phyloP scores from a whole-genome alignment of 1,140 invertebrate species.

The Drosophila subobscura region DNA sequence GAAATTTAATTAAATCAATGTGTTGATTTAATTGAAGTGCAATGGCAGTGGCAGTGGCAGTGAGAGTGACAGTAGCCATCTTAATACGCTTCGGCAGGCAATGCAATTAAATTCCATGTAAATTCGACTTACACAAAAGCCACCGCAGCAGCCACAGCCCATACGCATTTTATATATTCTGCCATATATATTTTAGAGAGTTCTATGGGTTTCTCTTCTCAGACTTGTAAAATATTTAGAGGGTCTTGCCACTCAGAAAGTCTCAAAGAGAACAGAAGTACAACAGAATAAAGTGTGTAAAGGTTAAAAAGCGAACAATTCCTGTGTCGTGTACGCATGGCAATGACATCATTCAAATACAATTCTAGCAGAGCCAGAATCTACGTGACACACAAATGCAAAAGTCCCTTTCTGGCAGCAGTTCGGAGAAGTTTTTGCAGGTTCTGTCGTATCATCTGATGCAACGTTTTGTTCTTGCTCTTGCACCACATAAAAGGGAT shows the following conservation, averaged over 20 bases:
- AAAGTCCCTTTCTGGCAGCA: no score
- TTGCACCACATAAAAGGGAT: slow-evolving; percentile 20
- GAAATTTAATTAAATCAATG: slow-evolving; percentile 78
- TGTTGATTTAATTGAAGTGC: slow-evolving; percentile 73
- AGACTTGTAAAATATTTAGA: slow-evolving; percentile 14
- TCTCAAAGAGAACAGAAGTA: not conserved
- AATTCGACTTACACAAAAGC: slow-evolving; percentile 13
- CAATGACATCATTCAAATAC: no score
- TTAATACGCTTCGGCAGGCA: slow-evolving; percentile 23
- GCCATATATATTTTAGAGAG: not conserved
- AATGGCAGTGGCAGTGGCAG: slow-evolving; percentile 2
- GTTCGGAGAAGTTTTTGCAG: no score
- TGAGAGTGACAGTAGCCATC: slow-evolving; percentile 42
- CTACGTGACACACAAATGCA: not conserved
- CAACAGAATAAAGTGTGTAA: not conserved
- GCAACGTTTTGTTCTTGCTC: not conserved
- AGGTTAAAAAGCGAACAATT: not conserved
- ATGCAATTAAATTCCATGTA: slow-evolving; percentile 55
- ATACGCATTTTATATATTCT: not conserved
- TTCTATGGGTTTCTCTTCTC: not conserved
- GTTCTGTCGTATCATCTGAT: no score
- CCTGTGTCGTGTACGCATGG: no score
- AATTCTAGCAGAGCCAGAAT: no score
- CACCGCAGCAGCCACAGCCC: not conserved
- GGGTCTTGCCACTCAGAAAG: not conserved